Base-by-base conservation (phyloP, 2,888 invertebrate species). In the Lasioglossum morio region DNA sequence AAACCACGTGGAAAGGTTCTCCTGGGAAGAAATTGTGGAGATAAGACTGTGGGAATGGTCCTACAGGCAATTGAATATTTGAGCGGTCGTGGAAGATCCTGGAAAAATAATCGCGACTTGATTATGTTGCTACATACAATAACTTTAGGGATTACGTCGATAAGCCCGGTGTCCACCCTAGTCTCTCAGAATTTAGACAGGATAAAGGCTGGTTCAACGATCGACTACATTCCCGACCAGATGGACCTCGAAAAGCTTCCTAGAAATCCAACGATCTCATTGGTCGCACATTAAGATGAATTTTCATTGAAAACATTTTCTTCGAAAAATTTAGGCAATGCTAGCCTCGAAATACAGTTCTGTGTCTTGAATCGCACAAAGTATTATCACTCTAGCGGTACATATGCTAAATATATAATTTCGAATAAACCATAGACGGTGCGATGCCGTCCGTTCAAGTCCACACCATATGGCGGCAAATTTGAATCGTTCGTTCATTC, bases 251-350 rank as follows among this genome's bases (percentile, higher is more conserved):
- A 78, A 27, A 78, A 60, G 73, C 19, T 86, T 77, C 60, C 86
- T 86, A 77, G 86, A 63, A 81, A 73, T 53, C 23, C 43, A 40
- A 69, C 10, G 8, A 81, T 76, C 34, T 14, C 37, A 78, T 77
- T 77, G 72, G 86, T 30, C 1, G 0, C 7, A 2, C 16, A 1
- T 14, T 16, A 48, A 14, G 3, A 0, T 5, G 4, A 14, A 1
- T 1, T 1, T 46, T 53, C 48, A n/a, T 74, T 85, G 48, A 14
- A 73, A 43, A 76, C 8, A 19, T 19, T 53, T 4, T n/a, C 19
- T n/a, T 19, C 69, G 30, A 76, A 23, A 1, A 60, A 16, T 53
- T 60, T 48, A 3, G 10, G 16, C 1, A 2, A 60, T 5, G 3
- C 1, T 2, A 27, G 40, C 14, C n/a, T n/a, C 0, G 5, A n/a